phyloP scores from a whole-genome alignment of 2,797 vertebrate genomes.

The Neomorphus geoffroyi region DNA sequence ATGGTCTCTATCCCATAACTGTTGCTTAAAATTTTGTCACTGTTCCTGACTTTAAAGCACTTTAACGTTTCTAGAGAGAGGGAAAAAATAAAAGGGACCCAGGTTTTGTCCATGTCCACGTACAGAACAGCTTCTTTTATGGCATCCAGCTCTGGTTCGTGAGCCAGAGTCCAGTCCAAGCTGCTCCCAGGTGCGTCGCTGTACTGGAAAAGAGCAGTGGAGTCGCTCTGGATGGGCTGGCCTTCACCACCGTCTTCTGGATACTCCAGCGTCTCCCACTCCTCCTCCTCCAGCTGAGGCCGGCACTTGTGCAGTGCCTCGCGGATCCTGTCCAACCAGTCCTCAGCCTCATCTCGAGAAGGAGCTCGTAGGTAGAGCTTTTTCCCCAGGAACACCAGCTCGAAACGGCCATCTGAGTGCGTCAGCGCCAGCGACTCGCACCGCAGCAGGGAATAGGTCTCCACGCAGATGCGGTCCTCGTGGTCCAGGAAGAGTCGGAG shows the following conservation, averaged over 20 bases:
- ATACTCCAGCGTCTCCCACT: constrained; percentile 84
- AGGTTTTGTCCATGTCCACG: constrained; percentile 78
- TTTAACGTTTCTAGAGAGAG: constrained; percentile 88
- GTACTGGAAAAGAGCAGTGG: not conserved
- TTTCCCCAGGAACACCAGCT: constrained; percentile 86
- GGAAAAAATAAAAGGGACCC: constrained; percentile 87
- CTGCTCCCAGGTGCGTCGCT: not conserved
- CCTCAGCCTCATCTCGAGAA: constrained; percentile 88
- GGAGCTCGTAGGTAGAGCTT: constrained; percentile 85
- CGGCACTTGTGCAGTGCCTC: constrained; percentile 89
- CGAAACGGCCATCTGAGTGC: constrained; percentile 86
- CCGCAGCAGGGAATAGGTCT: constrained; percentile 89
- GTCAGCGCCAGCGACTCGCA: constrained; percentile 83
- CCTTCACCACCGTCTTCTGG: not conserved
- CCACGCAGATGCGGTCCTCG: constrained; percentile 84
- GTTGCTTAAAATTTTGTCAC: constrained; percentile 80
- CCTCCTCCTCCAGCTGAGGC: constrained; percentile 77
- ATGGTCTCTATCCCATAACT: constrained; percentile 83
- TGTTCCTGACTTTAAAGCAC: constrained; percentile 82
- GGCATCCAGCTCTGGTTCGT: constrained; percentile 83
- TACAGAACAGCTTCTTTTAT: constrained; percentile 92
- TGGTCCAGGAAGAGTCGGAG: constrained; percentile 85
- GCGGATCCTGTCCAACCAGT: constrained; percentile 92
- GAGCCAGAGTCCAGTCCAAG: constrained; percentile 78
- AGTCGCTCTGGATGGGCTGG: not conserved